Base-by-base conservation (phyloP, 2,888 invertebrate genomes). In the Apomyelois bistriatella region DNA sequence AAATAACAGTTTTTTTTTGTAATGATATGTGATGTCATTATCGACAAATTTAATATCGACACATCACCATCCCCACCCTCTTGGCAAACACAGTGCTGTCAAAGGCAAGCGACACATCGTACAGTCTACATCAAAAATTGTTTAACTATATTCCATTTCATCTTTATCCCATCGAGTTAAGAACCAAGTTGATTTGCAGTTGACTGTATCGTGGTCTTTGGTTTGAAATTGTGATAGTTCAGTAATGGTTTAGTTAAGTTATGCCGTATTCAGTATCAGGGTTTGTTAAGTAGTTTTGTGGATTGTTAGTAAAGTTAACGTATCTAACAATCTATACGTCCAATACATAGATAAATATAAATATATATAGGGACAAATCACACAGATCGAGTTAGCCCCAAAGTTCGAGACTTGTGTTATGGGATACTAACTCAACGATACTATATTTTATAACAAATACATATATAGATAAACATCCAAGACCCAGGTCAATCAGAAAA, bases 61-160 rank as follows among this genome's bases (percentile, higher is more conserved):
- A 5, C 10, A 16, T 3, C 2, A 16, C 8, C 48, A 38, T 5
- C 48, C n/a, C 38, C 38, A 38, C 0, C 12, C 17, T 38, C 38
- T 48, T 48, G 48, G 48, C 48, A 48, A 37, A 48, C 28, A 37
- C 48, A 28, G 37, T 30, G 36, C 38, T 53, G 49, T 53, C 52
- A 36, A 22, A 32, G n/a, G 17, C 48, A 48, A 48, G 3, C 48
- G 38, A 43, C 43, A 28, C 28, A 28, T 22, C 28, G 43, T 22
- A 13, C 43, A 28, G 22, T 43, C 13, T 22, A 8, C 28, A 6
- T 1, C 9, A 40, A 40, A 16, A 16, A 10, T 40, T 9, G 1
- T 16, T 16, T 9, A 3, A 40, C 16, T 7, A 40, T 15, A 32
- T 15, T 6, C 16, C 15, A 16, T 16, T 16, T 40, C 40, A 16